phyloP scores from a whole-genome alignment of 2,797 vertebrate species.

The Gorsachius magnificus region DNA sequence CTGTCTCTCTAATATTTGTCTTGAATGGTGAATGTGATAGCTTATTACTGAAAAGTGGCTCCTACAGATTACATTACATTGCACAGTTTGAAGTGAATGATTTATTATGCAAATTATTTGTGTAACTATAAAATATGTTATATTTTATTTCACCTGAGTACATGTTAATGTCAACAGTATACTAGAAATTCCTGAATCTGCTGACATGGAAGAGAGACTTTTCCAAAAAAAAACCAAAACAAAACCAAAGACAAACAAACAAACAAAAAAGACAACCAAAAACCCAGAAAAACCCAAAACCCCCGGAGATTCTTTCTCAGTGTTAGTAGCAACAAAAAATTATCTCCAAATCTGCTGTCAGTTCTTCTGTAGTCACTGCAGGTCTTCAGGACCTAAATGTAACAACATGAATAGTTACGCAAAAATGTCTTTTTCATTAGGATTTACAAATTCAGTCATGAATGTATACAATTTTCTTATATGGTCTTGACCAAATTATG shows the following conservation, averaged over 20 bases:
- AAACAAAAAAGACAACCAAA: neutral
- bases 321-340: neutral
- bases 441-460: neutral
- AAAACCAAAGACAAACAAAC: neutral
- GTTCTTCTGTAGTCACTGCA: neutral
- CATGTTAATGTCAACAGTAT: neutral
- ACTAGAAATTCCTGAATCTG: neutral
- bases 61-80: neutral
- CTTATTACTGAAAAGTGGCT: neutral
- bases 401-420: neutral
- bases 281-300: too few relatives aligned
- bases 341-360: neutral
- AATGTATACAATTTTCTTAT: neutral
- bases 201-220: fast-evolving
- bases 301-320: neutral
- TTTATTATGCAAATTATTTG: neutral
- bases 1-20: neutral
- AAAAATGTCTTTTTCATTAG: neutral
- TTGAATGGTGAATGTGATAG: neutral
- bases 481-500: neutral
- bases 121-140: neutral
- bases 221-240: neutral
- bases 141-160: neutral
- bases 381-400: neutral
- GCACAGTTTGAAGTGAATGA: neutral